These are phyloP conservation scores for Notolabrus celidotus DNA, from an alignment of 2,797 vertebrate species.

Conservation along the genomic window DNA sequence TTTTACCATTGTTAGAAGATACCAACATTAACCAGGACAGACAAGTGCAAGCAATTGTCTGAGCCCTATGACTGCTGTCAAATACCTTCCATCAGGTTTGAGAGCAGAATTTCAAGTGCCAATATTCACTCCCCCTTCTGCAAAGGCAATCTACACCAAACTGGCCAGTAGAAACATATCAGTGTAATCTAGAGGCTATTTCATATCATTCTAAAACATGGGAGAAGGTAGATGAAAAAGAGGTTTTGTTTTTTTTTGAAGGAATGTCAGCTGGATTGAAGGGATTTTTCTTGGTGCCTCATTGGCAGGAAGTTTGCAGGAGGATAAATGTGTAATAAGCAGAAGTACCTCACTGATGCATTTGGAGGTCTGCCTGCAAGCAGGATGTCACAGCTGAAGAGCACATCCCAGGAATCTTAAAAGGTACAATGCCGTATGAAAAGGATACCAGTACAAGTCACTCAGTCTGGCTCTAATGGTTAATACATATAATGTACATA, in stretches of 20 bases:
- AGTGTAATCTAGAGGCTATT: constrained; percentile 32
- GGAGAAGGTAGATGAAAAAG: neutral
- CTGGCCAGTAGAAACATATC: neutral
- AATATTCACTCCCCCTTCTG: constrained; percentile 9
- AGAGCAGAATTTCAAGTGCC: constrained; percentile 23
- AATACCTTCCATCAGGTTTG: constrained; percentile 12
- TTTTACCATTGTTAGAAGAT: constrained; percentile 10
- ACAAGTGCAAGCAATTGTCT: constrained; percentile 2
- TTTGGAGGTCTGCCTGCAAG: neutral
- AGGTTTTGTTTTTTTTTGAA: constrained; percentile 25
- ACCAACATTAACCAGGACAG: neutral
- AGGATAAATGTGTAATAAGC: neutral
- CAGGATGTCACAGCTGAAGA: constrained; percentile 11
- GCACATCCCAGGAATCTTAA: neutral
- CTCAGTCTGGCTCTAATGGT: neutral
- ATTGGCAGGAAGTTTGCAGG: neutral
- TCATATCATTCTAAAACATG: constrained; percentile 11
- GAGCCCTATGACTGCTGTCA: neutral
- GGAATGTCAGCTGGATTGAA: constrained; percentile 24
- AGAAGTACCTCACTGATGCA: neutral
- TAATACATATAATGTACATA: no score
- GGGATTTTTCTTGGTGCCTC: neutral
- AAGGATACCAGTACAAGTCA: neutral
- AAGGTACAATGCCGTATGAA: neutral
- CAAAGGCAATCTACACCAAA: constrained; percentile 1